Conservation (phyloP, 2,888 invertebrate genomes). For the Ophion obscuratus region DNA sequence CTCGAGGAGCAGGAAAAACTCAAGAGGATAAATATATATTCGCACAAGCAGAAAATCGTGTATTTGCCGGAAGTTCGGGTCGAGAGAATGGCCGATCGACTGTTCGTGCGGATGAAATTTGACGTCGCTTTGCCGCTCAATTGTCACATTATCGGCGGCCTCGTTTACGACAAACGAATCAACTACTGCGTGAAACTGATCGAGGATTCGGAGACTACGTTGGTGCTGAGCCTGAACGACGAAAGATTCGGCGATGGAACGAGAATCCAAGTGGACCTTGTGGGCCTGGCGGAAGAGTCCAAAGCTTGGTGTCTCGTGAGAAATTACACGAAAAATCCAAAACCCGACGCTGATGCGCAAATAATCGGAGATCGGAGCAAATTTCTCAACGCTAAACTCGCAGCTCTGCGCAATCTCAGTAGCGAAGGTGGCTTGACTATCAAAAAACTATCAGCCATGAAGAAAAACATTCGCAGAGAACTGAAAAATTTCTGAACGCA, state of each 20-base stretch:
- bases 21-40: slow-evolving; percentile 77
- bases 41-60: slow-evolving; percentile 71
- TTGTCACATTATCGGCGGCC: slow-evolving; percentile 70
- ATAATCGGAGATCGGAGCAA: slow-evolving; percentile 63
- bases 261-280: slow-evolving; percentile 73
- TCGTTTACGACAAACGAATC: slow-evolving; percentile 68
- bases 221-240: slow-evolving; percentile 71
- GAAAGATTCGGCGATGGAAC: slow-evolving; percentile 48
- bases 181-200: slow-evolving; percentile 75
- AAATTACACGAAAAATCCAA: slow-evolving; percentile 74
- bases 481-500: slow-evolving; percentile 58
- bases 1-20: slow-evolving; percentile 72
- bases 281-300: slow-evolving; percentile 72
- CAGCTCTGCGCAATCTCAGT: slow-evolving; percentile 70
- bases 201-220: slow-evolving; percentile 66
- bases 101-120: slow-evolving; percentile 74
- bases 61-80: slow-evolving; percentile 71
- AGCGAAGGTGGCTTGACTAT: slow-evolving; percentile 70
- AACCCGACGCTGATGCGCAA: neutral
- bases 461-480: slow-evolving; percentile 75
- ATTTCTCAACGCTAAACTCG: slow-evolving; percentile 76
- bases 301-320: slow-evolving; percentile 78
- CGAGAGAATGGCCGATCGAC: slow-evolving; percentile 67
- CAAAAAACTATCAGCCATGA: slow-evolving; percentile 74
- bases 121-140: slow-evolving; percentile 72